Conservation (phyloP, 2,113 vertebrate species). For the Crotalus helleri region DNA sequence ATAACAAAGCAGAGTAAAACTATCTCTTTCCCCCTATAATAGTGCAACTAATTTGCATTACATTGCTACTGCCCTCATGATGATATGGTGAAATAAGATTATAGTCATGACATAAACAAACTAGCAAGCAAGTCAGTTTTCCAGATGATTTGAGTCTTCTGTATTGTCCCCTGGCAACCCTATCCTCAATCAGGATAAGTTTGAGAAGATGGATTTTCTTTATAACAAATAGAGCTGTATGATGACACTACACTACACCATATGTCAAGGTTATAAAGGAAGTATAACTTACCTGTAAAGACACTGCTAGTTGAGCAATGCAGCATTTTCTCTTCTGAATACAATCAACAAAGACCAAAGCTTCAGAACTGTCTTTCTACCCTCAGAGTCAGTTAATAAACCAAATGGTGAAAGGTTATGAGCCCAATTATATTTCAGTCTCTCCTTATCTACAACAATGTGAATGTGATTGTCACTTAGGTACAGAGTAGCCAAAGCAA, state of each 20-base stretch:
- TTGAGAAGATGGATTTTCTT: background rate
- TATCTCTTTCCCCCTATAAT: slow-evolving; percentile 7
- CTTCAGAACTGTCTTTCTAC: background rate
- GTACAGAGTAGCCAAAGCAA: background rate
- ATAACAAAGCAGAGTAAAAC: slow-evolving; percentile 12
- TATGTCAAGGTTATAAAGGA: background rate
- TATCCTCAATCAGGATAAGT: background rate
- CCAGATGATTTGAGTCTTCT: background rate
- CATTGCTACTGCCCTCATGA: background rate
- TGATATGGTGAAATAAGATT: background rate
- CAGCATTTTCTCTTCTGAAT: background rate
- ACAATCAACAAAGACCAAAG: background rate
- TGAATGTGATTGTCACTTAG: background rate
- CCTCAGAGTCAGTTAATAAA: background rate
- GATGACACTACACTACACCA: background rate
- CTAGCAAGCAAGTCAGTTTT: background rate
- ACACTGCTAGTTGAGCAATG: background rate
- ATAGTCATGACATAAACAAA: background rate
- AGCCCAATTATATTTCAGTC: background rate
- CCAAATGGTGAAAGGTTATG: background rate
- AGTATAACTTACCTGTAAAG: background rate
- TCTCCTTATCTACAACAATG: background rate
- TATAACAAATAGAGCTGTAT: background rate
- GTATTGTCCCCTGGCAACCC: background rate
- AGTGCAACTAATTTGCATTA: background rate